phyloP scores from a whole-genome alignment of 2,113 vertebrate species.

The Scortum barcoo region DNA sequence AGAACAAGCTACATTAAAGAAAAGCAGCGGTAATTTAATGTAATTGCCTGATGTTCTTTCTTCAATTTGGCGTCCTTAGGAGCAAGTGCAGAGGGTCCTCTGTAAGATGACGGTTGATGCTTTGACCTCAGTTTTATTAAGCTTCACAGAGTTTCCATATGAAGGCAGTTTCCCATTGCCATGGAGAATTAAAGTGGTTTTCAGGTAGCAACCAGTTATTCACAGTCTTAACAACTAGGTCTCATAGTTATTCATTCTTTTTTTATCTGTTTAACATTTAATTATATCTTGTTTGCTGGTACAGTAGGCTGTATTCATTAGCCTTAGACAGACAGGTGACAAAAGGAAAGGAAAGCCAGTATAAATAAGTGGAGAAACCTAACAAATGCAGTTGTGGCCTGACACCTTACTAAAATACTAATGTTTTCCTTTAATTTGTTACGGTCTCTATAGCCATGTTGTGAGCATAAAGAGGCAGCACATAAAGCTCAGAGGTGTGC shows the following conservation, averaged over 20 bases:
- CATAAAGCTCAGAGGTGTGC: background rate
- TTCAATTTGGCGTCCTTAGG: background rate
- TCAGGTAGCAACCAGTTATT: background rate
- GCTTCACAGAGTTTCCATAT: background rate
- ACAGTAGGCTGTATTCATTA: background rate
- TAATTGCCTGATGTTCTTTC: constrained; percentile 16
- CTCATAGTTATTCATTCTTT: background rate
- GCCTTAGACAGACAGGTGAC: too few relatives aligned
- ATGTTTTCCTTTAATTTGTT: too few relatives aligned
- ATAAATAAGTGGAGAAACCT: too few relatives aligned
- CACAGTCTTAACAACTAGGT: background rate
- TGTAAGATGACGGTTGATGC: constrained; percentile 3
- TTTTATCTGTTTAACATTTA: background rate
- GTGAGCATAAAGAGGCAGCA: background rate
- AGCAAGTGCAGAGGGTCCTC: background rate
- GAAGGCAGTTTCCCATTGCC: background rate
- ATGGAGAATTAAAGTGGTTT: constrained; percentile 13
- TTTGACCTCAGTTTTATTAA: constrained; percentile 20
- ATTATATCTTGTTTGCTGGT: background rate
- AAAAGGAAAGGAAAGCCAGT: too few relatives aligned
- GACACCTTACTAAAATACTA: too few relatives aligned
- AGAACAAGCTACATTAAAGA: background rate
- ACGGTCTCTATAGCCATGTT: background rate
- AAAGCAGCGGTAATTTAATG: background rate
- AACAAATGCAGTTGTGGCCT: too few relatives aligned